Evolutionary conservation across 2,797 vertebrate species (phyloP), one percentile per base, ranked within the genome.

Genomic region (Argyrosomus regius): DNA sequence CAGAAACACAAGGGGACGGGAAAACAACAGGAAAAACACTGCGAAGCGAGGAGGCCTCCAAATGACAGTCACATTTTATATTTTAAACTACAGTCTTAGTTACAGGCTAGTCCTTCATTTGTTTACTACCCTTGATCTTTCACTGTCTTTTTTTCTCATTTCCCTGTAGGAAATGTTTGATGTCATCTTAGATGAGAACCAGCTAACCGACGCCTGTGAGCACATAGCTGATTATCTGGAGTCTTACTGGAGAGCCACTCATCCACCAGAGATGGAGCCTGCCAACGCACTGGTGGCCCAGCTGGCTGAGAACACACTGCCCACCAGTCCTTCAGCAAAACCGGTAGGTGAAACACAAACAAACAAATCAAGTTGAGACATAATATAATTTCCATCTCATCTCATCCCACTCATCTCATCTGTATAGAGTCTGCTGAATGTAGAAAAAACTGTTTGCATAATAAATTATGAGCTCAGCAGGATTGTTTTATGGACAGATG

Each of bases 101-200:
- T 50, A 59, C 4, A 24, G 24, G 26, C 4, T 24, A 9, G 24
- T 54, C n/a, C 39, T 49, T 4, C 31, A n/a, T 26, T 45, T 70
- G 43, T 72, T 50, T 20, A 35, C 43, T 31, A 0, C 24, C 46
- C 18, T 16, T 43, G 28, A 2, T 52, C 26, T 18, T 73, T 64
- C 24, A 18, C 54, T 53, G 18, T 43, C 22, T 14, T 45, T 52
- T 57, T 1, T 20, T 78, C 48, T 66, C 9, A 26, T 57, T 72
- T 84, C 77, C 17, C 84, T 78, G 64, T 85, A 99, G 98, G 98
- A 99, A 93, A 95, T 97, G 93, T 99, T 98, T 71, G 98, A 99
- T 71, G 96, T 99, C 79, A 99, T 99, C 92, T 92, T 99, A 91
- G 98, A 99, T 78, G 98, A 99, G 94, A 99, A 99, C 93, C 98